A percentile compares a stretch with the other conserved stretches of the same genome.
Conservation (phyloP, 2,113 vertebrate genomes). For the Tachycineta bicolor region DNA sequence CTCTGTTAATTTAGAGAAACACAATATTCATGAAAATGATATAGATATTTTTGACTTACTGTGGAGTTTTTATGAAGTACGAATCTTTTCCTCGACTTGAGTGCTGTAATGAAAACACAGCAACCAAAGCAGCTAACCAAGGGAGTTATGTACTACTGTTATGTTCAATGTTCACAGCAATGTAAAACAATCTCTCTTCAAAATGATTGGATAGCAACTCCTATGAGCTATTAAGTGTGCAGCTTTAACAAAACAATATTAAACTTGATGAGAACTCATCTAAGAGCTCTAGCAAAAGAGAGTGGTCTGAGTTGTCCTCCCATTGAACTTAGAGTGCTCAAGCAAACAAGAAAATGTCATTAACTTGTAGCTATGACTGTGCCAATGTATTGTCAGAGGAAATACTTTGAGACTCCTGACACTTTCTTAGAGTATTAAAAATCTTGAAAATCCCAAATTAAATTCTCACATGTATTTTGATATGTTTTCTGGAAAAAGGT, state of each 20-base stretch:
- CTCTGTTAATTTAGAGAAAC: background rate
- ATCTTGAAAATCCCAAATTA: background rate
- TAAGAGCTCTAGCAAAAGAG: background rate
- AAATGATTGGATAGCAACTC: background rate
- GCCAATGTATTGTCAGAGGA: conserved; percentile 3
- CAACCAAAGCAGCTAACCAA: background rate
- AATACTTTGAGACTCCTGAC: background rate
- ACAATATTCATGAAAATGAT: background rate
- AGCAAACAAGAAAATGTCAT: conserved; percentile 57
- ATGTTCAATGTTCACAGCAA: background rate
- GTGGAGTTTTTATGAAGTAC: background rate
- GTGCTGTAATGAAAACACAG: background rate
- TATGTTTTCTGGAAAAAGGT: background rate
- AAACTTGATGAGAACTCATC: conserved; percentile 49
- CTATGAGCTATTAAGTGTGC: conserved; percentile 15
- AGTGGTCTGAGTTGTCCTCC: conserved; percentile 36
- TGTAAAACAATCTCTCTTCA: conserved; percentile 1
- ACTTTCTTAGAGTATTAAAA: background rate
- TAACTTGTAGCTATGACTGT: background rate
- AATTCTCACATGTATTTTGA: background rate
- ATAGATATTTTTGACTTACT: background rate
- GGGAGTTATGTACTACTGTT: background rate
- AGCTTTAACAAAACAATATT: conserved; percentile 37
- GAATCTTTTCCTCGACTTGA: background rate
- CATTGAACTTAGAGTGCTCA: conserved; percentile 46